Conservation (phyloP, 1,140 invertebrate genomes). For the Philopotamus ludificatus region DNA sequence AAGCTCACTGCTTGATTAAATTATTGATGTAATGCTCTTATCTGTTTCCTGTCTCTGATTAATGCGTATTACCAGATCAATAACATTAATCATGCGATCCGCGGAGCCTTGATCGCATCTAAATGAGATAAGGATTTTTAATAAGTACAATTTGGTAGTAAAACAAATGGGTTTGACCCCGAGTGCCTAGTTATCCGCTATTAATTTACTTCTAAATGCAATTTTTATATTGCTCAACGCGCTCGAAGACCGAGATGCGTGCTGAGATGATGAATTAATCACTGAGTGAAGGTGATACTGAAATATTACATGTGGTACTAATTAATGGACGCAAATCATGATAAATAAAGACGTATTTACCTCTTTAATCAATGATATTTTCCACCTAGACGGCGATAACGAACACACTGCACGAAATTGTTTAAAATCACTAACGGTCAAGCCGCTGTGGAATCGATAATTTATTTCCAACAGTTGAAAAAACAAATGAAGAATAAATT, state of each 20-base stretch:
- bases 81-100: slow-evolving; percentile 27
- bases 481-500: too few relatives aligned
- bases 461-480: too few relatives aligned
- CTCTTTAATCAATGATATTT: too few relatives aligned
- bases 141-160: slow-evolving; percentile 1
- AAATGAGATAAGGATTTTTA: slow-evolving; percentile 22
- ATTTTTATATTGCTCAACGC: neutral
- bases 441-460: too few relatives aligned
- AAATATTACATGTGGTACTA: neutral
- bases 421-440: too few relatives aligned
- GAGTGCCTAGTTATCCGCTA: neutral
- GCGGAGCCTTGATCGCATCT: slow-evolving; percentile 6
- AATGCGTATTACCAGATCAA: slow-evolving; percentile 1
- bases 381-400: too few relatives aligned
- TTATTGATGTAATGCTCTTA: slow-evolving; percentile 30
- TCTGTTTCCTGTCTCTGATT: slow-evolving; percentile 26
- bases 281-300: neutral
- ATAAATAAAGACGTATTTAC: too few relatives aligned
- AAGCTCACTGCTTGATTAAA: slow-evolving; percentile 27
- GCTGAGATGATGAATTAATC: neutral
- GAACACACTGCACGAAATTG: too few relatives aligned
- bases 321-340: too few relatives aligned
- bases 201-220: neutral
- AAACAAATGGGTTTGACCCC: neutral
- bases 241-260: neutral